Evolutionary conservation across 2,113 vertebrate species (phyloP).

Genomic region (Asarcornis scutulata): DNA sequence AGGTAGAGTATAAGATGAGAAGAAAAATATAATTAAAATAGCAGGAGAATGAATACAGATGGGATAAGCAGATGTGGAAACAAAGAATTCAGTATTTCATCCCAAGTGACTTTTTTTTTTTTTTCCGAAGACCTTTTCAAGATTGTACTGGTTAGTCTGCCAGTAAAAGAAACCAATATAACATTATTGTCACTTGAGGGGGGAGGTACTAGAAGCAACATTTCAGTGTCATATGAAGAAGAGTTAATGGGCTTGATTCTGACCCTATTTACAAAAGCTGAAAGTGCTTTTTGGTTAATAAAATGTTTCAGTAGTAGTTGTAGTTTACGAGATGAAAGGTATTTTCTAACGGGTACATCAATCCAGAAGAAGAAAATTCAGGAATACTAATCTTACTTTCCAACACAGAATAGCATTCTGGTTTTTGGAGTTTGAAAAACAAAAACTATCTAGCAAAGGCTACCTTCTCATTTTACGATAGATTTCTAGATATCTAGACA

Average conservation of each 20-base stretch:
- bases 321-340: not conserved
- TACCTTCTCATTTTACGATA: not conserved
- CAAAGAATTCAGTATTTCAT: not conserved
- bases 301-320: not conserved
- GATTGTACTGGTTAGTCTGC: not conserved
- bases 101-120: not conserved
- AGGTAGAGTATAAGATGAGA: not conserved
- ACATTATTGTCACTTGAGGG: not conserved
- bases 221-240: not conserved
- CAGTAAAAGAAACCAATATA: not conserved
- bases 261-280: not conserved
- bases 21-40: not conserved
- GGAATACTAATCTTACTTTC: not conserved
- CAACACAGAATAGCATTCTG: not conserved
- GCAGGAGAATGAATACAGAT: not conserved
- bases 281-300: not conserved
- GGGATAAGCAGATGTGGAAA: not conserved
- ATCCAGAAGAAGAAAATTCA: not conserved
- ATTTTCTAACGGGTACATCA: not conserved
- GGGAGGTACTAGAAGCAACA: not conserved
- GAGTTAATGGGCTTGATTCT: not conserved
- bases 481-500: not conserved
- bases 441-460: not conserved
- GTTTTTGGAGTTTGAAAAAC: not conserved
- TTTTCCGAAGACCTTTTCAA: not conserved